Evolutionary conservation across 2,888 invertebrate species (phyloP).

Genomic region (Chymomyza amoena): DNA sequence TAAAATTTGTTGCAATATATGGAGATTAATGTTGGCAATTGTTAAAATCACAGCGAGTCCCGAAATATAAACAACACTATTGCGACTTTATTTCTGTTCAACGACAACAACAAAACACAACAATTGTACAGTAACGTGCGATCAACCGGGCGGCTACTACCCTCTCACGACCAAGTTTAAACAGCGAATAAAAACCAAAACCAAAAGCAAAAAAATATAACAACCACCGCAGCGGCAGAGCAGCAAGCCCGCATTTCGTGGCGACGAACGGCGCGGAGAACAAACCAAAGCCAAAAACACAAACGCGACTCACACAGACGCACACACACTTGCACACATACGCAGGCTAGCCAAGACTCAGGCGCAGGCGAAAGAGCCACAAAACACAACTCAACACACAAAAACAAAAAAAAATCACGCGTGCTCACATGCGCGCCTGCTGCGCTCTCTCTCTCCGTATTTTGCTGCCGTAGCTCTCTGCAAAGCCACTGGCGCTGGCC

Average conservation of each 20-base stretch:
- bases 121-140: background rate
- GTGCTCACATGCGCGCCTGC: constrained; percentile 49
- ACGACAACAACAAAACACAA: background rate
- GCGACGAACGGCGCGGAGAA: constrained; percentile 32
- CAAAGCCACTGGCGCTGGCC: background rate
- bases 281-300: constrained; percentile 45
- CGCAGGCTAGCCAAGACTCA: constrained; percentile 54
- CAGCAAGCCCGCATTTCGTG: constrained; percentile 69
- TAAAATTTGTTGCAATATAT: constrained; percentile 41
- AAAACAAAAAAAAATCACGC: constrained; percentile 64
- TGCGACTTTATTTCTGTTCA: background rate
- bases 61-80: background rate
- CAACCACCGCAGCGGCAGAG: constrained; percentile 64
- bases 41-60: background rate
- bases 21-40: constrained; percentile 32
- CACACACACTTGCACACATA: constrained; percentile 25
- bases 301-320: constrained; percentile 39
- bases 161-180: constrained; percentile 79
- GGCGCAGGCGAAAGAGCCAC: constrained; percentile 58
- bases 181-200: constrained; percentile 76
- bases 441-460: background rate
- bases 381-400: background rate
- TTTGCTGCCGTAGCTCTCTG: background rate
- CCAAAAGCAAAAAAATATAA: constrained; percentile 63
- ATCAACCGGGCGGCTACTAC: constrained; percentile 62